A percentile compares a stretch with the other conserved stretches of the same genome.
phyloP scores from a whole-genome alignment of 2,888 invertebrate species.

The Hermodice carunculata region DNA sequence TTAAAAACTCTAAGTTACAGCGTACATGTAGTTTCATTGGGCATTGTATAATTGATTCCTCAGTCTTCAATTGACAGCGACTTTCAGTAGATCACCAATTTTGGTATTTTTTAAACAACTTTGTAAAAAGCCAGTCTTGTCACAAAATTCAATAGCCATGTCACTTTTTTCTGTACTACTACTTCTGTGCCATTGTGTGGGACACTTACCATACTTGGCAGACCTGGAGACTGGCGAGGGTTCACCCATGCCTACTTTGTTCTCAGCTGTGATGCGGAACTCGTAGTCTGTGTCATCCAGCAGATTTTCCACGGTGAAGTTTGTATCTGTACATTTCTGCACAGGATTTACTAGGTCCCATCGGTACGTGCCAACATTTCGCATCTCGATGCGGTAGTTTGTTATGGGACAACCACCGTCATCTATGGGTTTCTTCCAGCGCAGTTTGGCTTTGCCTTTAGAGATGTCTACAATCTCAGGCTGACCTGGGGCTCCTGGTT shows the following conservation, averaged over 20 bases:
- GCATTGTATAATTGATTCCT: too few species aligned
- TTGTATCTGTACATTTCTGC: slow-evolving; percentile 29
- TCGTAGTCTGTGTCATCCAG: slow-evolving; percentile 76
- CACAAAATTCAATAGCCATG: too few species aligned
- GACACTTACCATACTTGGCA: slow-evolving; percentile 40
- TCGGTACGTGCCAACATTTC: slow-evolving; percentile 37
- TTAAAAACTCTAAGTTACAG: too few species aligned
- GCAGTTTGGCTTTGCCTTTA: slow-evolving; percentile 34
- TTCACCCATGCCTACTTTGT: slow-evolving; percentile 85
- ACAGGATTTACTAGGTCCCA: slow-evolving; percentile 23
- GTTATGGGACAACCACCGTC: slow-evolving; percentile 55
- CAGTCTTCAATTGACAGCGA: too few species aligned
- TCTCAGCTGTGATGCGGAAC: slow-evolving; percentile 87
- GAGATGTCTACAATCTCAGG: slow-evolving; percentile 42
- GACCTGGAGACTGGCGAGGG: slow-evolving; percentile 68
- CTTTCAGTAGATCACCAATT: too few species aligned
- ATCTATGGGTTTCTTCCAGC: slow-evolving; percentile 45
- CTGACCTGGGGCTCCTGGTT: slow-evolving; percentile 43
- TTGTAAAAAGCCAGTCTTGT: too few species aligned
- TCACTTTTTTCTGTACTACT: too few species aligned
- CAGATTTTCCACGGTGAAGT: slow-evolving; percentile 43
- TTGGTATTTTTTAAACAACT: too few species aligned
- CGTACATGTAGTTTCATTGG: too few species aligned
- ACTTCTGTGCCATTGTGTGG: too few species aligned
- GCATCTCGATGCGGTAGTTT: slow-evolving; percentile 49